Base-by-base conservation (phyloP, 2,113 vertebrate species). In the Boleophthalmus pectinirostris region DNA sequence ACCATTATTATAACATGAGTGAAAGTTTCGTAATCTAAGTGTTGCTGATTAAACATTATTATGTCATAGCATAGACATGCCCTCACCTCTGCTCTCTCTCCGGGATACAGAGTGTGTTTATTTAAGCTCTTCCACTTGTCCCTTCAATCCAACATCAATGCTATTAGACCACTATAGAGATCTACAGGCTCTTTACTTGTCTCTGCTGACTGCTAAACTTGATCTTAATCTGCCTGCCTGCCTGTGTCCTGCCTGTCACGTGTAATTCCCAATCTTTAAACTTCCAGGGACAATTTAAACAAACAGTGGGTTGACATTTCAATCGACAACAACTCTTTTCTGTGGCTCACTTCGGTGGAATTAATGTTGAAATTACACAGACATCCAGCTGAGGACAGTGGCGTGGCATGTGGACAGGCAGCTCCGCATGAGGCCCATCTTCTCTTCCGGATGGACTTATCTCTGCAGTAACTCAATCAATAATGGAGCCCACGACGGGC, bases 91-190 rank as follows among this genome's bases (percentile, higher is more conserved):
- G n/a, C 78, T 61, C 29, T 45, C 14, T 9, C 43, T 70, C 69
- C 29, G 24, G 54, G 25, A 38, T 64, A 57, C 46, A 81, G 80
- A 49, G 58, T 57, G 67, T 80, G 80, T 80, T 73, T 82, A 87
- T 79, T 85, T 73, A 88, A 75, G 33, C 68, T 21, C 58, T 66
- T 66, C 38, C 24, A 70, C 78, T 69, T 72, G 78, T 73, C 71
- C 65, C 2, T 23, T 14, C 13, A 56, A 43, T 58, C 87, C 63
- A 78, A 10, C 66, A 51, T 85, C 70, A 70, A 53, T 64, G 64
- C 63, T 45, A 3, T 23, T 51, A 63, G 60, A 68, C 61, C 69
- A 78, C n/a, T n/a, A 38, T 21, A 8, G 43, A 47, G 4, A 20
- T 12, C 23, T 20, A 47, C n/a, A n/a, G 58, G 7, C 24, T 58